Conservation (phyloP, 2,797 vertebrate species). For the Cyclura pinguis region DNA sequence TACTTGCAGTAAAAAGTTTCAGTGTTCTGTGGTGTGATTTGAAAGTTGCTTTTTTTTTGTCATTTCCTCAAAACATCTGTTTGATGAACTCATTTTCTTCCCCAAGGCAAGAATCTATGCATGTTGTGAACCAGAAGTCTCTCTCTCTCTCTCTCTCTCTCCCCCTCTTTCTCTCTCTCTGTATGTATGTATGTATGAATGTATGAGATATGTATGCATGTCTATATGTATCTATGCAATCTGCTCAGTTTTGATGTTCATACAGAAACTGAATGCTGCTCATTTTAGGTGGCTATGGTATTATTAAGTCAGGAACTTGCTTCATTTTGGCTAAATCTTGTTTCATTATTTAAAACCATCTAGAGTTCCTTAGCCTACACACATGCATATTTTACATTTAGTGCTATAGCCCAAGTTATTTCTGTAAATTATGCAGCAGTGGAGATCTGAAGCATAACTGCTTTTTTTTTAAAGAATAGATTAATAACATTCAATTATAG, state of each 20-base stretch:
- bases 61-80: neutral
- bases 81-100: neutral
- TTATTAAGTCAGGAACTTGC: neutral
- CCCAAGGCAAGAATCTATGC: neutral
- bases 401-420: neutral
- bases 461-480: neutral
- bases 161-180: no score
- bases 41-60: neutral
- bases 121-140: constrained; percentile 1
- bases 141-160: no score
- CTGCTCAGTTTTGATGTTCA: neutral
- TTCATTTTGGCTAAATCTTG: neutral
- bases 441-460: neutral
- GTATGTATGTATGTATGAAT: no score
- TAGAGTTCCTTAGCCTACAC: neutral
- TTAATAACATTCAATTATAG: neutral
- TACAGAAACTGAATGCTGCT: neutral
- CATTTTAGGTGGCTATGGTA: neutral
- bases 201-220: neutral
- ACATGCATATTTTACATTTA: constrained; percentile 2
- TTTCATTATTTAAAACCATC: constrained; percentile 19
- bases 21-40: neutral
- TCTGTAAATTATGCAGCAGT: neutral
- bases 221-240: neutral
- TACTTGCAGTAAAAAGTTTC: neutral